These are phyloP conservation scores for Neomonachus schauinslandi DNA, from an alignment of 2,113 vertebrate genomes.

Conservation along the genomic window DNA sequence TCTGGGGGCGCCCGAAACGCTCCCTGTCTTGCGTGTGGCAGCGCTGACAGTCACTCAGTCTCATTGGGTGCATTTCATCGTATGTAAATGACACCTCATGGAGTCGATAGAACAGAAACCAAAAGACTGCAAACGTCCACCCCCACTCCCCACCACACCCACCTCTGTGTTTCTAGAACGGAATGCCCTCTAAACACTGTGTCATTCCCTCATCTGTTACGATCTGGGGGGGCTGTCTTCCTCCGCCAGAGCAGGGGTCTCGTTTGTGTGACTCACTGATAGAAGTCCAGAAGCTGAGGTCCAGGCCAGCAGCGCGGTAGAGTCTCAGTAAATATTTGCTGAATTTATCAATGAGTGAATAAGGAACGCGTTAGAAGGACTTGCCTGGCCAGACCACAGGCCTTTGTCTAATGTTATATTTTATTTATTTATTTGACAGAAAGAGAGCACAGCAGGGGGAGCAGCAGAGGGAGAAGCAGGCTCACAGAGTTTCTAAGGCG, in stretches of 20 bases:
- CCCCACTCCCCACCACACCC: no score
- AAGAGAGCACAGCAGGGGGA: no score
- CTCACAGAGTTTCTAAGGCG: accelerated
- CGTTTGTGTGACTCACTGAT: neutral
- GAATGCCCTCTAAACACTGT: no score
- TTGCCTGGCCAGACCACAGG: neutral
- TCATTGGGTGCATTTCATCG: neutral
- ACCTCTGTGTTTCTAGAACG: accelerated
- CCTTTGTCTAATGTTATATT: no score
- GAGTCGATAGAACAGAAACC: neutral
- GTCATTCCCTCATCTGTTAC: neutral
- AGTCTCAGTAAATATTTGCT: neutral
- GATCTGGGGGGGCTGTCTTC: neutral
- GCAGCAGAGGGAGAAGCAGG: no score
- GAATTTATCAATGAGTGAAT: neutral
- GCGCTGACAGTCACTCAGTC: no score
- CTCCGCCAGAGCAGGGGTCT: neutral
- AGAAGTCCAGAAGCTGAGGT: neutral
- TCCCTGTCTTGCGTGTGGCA: accelerated
- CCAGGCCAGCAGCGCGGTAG: neutral
- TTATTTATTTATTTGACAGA: no score
- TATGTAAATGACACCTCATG: neutral
- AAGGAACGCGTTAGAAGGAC: neutral
- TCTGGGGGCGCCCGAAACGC: accelerated
- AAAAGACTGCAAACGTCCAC: neutral